phyloP scores from a whole-genome alignment of 2,113 vertebrate genomes.

The Pteronura brasiliensis region DNA sequence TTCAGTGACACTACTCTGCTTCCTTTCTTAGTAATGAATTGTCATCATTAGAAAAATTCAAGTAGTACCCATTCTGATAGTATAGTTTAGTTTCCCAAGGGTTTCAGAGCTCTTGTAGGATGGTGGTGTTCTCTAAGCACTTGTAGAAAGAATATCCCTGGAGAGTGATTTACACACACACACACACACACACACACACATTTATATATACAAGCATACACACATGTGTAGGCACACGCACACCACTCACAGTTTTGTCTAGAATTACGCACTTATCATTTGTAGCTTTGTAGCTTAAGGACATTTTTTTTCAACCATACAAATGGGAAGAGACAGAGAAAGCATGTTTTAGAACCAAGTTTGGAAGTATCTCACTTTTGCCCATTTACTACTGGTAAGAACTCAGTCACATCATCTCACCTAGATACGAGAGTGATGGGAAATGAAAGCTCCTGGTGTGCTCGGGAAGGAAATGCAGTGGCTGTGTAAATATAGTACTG shows the following conservation, averaged over 20 bases:
- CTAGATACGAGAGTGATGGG: background rate
- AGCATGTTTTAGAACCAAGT: background rate
- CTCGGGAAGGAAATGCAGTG: background rate
- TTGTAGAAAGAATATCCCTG: background rate
- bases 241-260: background rate
- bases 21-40: background rate
- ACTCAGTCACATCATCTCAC: background rate
- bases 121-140: background rate
- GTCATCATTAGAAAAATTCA: background rate
- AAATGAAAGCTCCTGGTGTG: background rate
- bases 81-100: background rate
- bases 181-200: background rate
- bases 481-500: background rate
- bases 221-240: background rate
- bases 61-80: background rate
- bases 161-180: background rate
- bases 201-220: background rate
- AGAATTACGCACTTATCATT: background rate
- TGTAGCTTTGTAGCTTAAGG: background rate
- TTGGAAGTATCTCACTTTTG: background rate
- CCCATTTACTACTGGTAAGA: rapidly evolving
- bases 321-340: background rate
- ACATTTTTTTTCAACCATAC: background rate
- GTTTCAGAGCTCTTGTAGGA: background rate
- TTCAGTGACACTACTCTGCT: background rate